Percentiles rank a stretch among this genome's conserved stretches.
Evolutionary conservation across 2,113 vertebrate genomes (phyloP).

Genomic region (Catharus fuscescens): DNA sequence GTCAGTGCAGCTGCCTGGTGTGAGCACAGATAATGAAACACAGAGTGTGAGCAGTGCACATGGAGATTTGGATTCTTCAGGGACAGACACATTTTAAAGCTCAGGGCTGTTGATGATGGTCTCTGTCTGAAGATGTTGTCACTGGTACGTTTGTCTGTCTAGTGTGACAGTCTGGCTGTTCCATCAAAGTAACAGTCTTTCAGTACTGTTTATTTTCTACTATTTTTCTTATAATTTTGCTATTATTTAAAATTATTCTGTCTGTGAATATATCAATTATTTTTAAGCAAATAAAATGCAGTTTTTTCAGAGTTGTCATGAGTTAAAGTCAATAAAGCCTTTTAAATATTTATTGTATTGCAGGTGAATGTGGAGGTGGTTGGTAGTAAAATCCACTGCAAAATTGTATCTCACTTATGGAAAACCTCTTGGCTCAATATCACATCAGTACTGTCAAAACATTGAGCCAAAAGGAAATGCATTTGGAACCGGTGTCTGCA

Average conservation of each 20-base stretch:
- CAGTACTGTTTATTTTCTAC: not conserved
- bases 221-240: not conserved
- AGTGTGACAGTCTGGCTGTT: not conserved
- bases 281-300: slow-evolving; percentile 44
- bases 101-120: not conserved
- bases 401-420: not conserved
- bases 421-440: not conserved
- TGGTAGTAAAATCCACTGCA: not conserved
- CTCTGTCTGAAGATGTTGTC: not conserved
- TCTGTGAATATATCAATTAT: not conserved
- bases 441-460: not conserved
- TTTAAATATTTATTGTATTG: not conserved
- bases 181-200: not conserved
- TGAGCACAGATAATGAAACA: slow-evolving; percentile 2
- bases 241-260: not conserved
- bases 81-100: slow-evolving; percentile 76
- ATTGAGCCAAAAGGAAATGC: not conserved
- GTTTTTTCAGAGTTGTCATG: not conserved
- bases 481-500: not conserved
- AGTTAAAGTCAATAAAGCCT: not conserved
- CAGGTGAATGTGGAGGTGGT: not conserved
- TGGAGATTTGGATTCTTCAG: slow-evolving; percentile 72
- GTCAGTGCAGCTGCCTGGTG: slow-evolving; percentile 67
- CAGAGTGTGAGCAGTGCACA: slow-evolving; percentile 51
- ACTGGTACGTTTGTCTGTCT: not conserved